These are phyloP conservation scores for Volucella zonaria DNA, from an alignment of 2,888 invertebrate species.

Conservation along the genomic window DNA sequence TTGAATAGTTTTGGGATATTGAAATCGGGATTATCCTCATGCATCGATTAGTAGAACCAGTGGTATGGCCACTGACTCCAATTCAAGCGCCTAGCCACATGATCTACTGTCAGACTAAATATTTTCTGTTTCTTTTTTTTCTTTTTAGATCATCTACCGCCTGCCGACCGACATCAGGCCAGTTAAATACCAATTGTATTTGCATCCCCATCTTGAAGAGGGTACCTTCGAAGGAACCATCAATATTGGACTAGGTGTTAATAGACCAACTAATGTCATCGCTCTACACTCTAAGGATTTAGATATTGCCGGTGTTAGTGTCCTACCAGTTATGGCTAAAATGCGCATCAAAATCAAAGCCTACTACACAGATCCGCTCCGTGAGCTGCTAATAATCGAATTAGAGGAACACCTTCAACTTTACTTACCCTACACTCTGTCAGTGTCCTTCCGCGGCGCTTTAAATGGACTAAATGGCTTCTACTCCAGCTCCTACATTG, in stretches of 20 bases:
- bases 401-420: conserved; percentile 79
- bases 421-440: conserved; percentile 83
- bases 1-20: no score
- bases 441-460: conserved; percentile 86
- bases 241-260: conserved; percentile 78
- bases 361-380: conserved; percentile 77
- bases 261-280: conserved; percentile 77
- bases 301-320: conserved; percentile 77
- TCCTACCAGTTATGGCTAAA: conserved; percentile 79
- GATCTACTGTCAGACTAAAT: background rate
- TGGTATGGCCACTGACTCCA: no score
- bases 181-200: conserved; percentile 77
- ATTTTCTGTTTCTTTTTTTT: background rate
- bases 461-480: conserved; percentile 88
- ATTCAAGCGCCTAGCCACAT: background rate
- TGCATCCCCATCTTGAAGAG: conserved; percentile 76
- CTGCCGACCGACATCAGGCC: conserved; percentile 78
- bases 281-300: conserved; percentile 78
- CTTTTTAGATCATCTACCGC: conserved; percentile 78
- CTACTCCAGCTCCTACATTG: conserved; percentile 87
- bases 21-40: no score
- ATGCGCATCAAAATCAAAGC: conserved; percentile 78
- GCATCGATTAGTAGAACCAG: no score
- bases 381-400: conserved; percentile 82
- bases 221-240: conserved; percentile 77